A percentile compares a stretch with the other conserved stretches of the same genome.
These are phyloP conservation scores for Macropodus opercularis DNA, from an alignment of 2,797 vertebrate genomes.

Conservation along the genomic window DNA sequence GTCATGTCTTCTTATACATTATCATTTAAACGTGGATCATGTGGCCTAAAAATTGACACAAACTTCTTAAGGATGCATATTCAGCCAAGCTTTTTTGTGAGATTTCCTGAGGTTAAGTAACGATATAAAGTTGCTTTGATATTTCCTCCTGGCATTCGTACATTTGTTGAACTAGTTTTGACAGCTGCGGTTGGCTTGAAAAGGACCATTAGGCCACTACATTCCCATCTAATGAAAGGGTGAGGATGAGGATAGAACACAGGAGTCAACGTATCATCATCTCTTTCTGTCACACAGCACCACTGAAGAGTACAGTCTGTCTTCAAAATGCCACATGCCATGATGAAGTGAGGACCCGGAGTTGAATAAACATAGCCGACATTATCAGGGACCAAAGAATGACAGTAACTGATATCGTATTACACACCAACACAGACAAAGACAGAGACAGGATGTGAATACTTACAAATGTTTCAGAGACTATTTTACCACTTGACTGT, in stretches of 20 bases:
- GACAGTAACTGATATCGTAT: constrained; percentile 17
- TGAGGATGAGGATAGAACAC: constrained; percentile 51
- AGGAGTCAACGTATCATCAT: constrained; percentile 58
- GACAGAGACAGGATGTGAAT: constrained; percentile 25
- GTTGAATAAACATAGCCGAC: constrained; percentile 25
- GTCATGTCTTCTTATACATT: constrained; percentile 5
- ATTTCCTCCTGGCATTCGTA: constrained; percentile 25
- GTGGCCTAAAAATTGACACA: constrained; percentile 15
- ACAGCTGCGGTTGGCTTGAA: constrained; percentile 55
- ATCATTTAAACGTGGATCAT: background rate
- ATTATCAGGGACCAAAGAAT: constrained; percentile 13
- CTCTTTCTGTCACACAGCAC: constrained; percentile 43
- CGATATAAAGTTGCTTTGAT: constrained; percentile 23
- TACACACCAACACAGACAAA: constrained; percentile 8
- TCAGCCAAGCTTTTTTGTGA: background rate
- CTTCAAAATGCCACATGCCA: constrained; percentile 31
- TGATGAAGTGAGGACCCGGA: constrained; percentile 20
- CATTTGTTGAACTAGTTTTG: constrained; percentile 40
- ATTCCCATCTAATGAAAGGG: constrained; percentile 72
- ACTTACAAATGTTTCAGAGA: constrained; percentile 71
- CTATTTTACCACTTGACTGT: constrained; percentile 55
- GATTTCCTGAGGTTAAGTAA: constrained; percentile 3
- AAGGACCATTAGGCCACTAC: constrained; percentile 51
- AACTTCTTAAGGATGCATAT: background rate
- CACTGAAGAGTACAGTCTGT: constrained; percentile 20